Evolutionary conservation across 2,888 invertebrate species (phyloP).

Genomic region (Pseudococcus jackbeardsleyi): DNA sequence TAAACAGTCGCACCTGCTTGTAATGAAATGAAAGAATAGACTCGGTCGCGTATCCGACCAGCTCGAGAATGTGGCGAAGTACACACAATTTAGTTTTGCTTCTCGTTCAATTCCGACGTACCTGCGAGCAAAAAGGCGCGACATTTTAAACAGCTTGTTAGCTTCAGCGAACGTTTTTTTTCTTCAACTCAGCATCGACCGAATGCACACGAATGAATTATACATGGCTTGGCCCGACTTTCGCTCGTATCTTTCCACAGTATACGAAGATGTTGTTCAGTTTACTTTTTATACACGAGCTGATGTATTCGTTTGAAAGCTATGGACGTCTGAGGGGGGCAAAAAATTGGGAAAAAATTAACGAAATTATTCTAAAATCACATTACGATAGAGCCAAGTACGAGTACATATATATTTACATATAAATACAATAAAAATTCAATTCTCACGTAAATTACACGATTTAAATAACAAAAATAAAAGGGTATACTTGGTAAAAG

Average conservation of each 20-base stretch:
- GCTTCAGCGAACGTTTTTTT: background rate
- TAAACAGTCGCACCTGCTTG: slow-evolving; percentile 44
- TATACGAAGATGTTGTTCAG: background rate
- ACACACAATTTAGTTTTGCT: background rate
- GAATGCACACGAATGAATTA: slow-evolving; percentile 8
- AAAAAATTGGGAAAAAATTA: background rate
- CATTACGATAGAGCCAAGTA: slow-evolving; percentile 40
- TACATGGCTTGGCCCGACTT: background rate
- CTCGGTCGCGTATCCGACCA: background rate
- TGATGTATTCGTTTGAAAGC: background rate
- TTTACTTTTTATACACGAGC: background rate
- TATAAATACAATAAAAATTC: background rate
- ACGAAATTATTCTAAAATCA: slow-evolving; percentile 44
- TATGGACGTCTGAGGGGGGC: background rate
- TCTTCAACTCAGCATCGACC: background rate
- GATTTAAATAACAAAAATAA: background rate
- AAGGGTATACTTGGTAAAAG: slow-evolving; percentile 24
- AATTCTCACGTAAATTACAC: background rate
- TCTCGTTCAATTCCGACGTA: background rate
- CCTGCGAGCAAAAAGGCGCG: slow-evolving; percentile 4
- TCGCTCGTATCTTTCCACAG: background rate
- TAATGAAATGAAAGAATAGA: slow-evolving; percentile 40
- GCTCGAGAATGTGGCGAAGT: slow-evolving; percentile 25
- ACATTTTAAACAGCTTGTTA: slow-evolving; percentile 34
- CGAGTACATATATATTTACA: slow-evolving; percentile 11